Evolutionary conservation across 2,888 invertebrate genomes (phyloP).

Genomic region (Dicycla oo): DNA sequence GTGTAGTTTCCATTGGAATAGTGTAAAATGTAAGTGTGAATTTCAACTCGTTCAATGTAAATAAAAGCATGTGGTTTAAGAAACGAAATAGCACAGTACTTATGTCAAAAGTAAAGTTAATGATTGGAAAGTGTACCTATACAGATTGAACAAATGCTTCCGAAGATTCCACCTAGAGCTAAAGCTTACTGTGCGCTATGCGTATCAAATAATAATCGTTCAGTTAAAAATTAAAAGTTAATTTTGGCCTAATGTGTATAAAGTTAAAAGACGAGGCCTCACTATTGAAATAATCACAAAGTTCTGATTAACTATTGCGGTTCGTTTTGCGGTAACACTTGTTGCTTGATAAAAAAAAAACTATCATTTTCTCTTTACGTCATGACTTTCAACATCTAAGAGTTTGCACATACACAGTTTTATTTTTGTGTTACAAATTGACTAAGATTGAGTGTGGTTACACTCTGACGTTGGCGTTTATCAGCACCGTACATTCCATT

Average conservation of each 20-base stretch:
- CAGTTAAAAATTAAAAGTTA: not conserved
- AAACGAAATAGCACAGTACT: too few species aligned
- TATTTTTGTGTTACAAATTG: not conserved
- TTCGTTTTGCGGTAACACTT: not conserved
- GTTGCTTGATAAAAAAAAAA: too few species aligned
- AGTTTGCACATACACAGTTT: not conserved
- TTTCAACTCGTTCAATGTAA: too few species aligned
- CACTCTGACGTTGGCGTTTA: not conserved
- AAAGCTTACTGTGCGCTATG: not conserved
- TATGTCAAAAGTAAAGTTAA: too few species aligned
- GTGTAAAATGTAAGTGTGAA: too few species aligned
- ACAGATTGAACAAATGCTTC: not conserved
- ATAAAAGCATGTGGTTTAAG: too few species aligned
- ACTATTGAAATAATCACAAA: not conserved
- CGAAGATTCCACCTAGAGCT: not conserved
- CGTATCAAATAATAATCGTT: not conserved
- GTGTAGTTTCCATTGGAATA: too few species aligned
- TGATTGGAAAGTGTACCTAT: too few species aligned
- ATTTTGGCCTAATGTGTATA: not conserved
- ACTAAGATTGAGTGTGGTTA: not conserved
- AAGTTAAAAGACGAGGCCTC: not conserved
- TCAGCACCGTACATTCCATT: not conserved
- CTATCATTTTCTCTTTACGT: too few species aligned
- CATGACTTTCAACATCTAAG: not conserved
- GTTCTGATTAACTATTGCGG: not conserved